phyloP scores from a whole-genome alignment of 2,113 vertebrate genomes.

The Nerophis ophidion region DNA sequence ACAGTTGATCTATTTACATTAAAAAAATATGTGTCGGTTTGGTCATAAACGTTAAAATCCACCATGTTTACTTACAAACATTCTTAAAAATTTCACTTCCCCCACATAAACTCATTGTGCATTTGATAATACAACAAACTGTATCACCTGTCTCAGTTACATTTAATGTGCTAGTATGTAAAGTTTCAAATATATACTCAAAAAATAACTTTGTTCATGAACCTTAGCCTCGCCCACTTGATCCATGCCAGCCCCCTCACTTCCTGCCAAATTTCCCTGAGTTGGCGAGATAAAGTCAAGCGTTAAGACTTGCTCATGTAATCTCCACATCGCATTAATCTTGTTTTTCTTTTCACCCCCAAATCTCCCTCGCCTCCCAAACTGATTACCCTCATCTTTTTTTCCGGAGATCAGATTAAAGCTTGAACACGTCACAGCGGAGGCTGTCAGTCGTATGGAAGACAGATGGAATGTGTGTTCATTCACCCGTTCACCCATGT shows the following conservation, averaged over 20 bases:
- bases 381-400: slow-evolving; percentile 57
- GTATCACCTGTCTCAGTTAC: too few relatives aligned
- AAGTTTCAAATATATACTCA: slow-evolving; percentile 2
- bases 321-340: slow-evolving; percentile 52
- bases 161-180: too few relatives aligned
- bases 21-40: too few relatives aligned
- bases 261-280: slow-evolving; percentile 25
- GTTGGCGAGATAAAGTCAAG: slow-evolving; percentile 20
- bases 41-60: too few relatives aligned
- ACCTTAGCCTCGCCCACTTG: background rate
- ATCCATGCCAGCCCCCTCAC: background rate
- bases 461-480: slow-evolving; percentile 10
- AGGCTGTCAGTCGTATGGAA: slow-evolving; percentile 29
- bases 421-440: slow-evolving; percentile 39
- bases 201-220: slow-evolving; percentile 31
- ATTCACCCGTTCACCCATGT: slow-evolving; percentile 28
- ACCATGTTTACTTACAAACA: too few relatives aligned
- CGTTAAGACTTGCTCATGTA: slow-evolving; percentile 26
- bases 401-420: slow-evolving; percentile 45
- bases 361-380: slow-evolving; percentile 46
- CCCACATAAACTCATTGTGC: too few relatives aligned
- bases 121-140: too few relatives aligned
- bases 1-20: too few relatives aligned
- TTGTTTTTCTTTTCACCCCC: slow-evolving; percentile 20
- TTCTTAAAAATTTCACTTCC: too few relatives aligned